Evolutionary conservation across 2,888 invertebrate genomes (phyloP).

Genomic region (Ramazzottius varieornatus): DNA sequence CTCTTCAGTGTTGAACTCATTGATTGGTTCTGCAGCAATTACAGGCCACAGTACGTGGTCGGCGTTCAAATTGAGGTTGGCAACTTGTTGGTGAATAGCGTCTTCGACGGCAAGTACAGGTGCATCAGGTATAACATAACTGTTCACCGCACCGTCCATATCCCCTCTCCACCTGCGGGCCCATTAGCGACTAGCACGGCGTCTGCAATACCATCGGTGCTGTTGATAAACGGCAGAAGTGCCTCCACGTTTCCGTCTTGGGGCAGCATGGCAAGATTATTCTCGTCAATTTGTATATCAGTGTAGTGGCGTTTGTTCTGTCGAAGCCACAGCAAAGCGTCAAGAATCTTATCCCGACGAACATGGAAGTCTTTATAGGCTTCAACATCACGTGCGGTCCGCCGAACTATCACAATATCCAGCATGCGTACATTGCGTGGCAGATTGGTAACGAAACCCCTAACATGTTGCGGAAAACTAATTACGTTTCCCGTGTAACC

Average conservation of each 20-base stretch:
- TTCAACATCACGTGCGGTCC: background rate
- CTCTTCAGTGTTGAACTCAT: background rate
- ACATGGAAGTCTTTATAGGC: background rate
- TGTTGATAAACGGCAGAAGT: too few relatives aligned
- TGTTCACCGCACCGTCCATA: too few relatives aligned
- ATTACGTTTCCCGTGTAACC: background rate
- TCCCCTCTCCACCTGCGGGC: too few relatives aligned
- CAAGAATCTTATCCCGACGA: background rate
- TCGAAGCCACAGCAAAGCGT: background rate
- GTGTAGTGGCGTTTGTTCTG: background rate
- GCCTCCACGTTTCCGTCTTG: too few relatives aligned
- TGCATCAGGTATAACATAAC: too few relatives aligned
- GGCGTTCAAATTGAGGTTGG: too few relatives aligned
- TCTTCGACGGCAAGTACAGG: too few relatives aligned
- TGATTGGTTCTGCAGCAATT: background rate
- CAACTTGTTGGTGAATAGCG: too few relatives aligned
- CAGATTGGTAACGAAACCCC: background rate
- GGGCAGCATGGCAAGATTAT: too few relatives aligned
- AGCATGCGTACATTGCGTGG: background rate
- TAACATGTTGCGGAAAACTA: background rate
- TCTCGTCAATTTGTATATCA: too few relatives aligned
- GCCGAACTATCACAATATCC: background rate
- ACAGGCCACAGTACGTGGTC: background rate
- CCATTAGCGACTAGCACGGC: too few relatives aligned
- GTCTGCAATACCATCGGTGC: too few relatives aligned